Evolutionary conservation across 64 coral and sea anemone genomes (phyloP).

Genomic region (Montipora capricornis): DNA sequence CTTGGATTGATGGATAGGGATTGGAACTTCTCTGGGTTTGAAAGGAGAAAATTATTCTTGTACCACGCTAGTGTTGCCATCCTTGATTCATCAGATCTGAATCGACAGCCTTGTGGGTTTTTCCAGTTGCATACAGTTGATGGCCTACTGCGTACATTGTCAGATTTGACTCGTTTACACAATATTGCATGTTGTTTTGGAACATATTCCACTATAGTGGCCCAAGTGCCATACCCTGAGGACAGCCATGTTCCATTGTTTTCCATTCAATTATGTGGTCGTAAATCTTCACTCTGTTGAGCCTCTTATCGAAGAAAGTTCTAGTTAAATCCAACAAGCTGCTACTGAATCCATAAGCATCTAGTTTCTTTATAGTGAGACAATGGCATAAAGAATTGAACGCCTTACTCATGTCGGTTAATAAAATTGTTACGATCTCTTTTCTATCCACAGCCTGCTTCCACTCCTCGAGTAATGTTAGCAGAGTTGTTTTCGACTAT

Average conservation of each 20-base stretch:
- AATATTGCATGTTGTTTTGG: slow-evolving; percentile 56
- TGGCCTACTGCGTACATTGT: slow-evolving; percentile 29
- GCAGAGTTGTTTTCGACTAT: neutral
- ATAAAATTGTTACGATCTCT: neutral
- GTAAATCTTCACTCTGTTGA: slow-evolving; percentile 31
- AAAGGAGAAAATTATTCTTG: slow-evolving; percentile 23
- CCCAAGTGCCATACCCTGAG: neutral
- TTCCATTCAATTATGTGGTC: slow-evolving; percentile 2
- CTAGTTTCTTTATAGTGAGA: slow-evolving; percentile 19
- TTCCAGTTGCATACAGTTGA: slow-evolving; percentile 42
- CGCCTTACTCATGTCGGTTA: too few species aligned
- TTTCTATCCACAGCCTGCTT: slow-evolving; percentile 11
- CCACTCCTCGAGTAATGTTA: neutral
- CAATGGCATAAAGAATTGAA: neutral
- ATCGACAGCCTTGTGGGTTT: slow-evolving; percentile 2
- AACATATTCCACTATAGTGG: slow-evolving; percentile 31
- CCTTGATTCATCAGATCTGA: slow-evolving; percentile 16
- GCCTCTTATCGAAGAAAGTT: slow-evolving; percentile 18
- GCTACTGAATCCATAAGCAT: slow-evolving; percentile 6
- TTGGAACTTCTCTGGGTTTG: slow-evolving; percentile 16
- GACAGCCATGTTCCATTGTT: slow-evolving; percentile 18
- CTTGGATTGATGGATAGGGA: slow-evolving; percentile 13
- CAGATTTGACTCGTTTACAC: slow-evolving; percentile 30
- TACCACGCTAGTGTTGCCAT: slow-evolving; percentile 13
- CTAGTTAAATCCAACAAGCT: neutral